These are phyloP conservation scores for Xestia ashworthii DNA, from an alignment of 2,888 invertebrate species.

Conservation along the genomic window DNA sequence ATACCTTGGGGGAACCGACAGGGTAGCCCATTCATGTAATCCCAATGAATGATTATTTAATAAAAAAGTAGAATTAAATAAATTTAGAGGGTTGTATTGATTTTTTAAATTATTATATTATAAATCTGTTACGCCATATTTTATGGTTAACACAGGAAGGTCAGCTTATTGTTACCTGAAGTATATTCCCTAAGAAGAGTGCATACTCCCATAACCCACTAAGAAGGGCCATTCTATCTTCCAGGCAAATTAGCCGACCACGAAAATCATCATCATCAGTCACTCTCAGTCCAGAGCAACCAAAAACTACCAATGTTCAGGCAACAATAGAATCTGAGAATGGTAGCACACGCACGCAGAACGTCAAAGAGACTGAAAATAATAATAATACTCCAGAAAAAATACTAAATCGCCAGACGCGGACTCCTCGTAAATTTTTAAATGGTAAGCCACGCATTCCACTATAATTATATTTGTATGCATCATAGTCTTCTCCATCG, in stretches of 20 bases:
- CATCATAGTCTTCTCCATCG: no score
- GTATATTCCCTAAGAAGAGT: not conserved
- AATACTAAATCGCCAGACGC: slow-evolving; percentile 31
- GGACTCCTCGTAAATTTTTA: slow-evolving; percentile 43
- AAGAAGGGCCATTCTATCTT: slow-evolving; percentile 10
- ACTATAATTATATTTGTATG: not conserved
- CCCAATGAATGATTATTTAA: not conserved
- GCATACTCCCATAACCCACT: not conserved
- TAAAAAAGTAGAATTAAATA: no score
- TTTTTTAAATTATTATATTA: no score
- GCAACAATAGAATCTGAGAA: slow-evolving; percentile 27
- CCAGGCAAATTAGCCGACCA: slow-evolving; percentile 54
- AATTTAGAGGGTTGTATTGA: no score
- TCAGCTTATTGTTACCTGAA: not conserved
- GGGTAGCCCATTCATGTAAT: not conserved
- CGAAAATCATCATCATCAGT: slow-evolving; percentile 54
- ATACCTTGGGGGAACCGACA: not conserved
- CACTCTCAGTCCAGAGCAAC: slow-evolving; percentile 44
- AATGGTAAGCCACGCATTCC: slow-evolving; percentile 48
- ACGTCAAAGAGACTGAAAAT: slow-evolving; percentile 37
- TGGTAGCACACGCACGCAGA: slow-evolving; percentile 15
- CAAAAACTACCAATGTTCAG: slow-evolving; percentile 29
- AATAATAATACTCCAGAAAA: slow-evolving; percentile 26
- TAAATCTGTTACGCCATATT: no score
- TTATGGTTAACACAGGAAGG: not conserved